Evolutionary conservation across 2,797 vertebrate genomes (phyloP), one percentile per base, ranked within the genome.

Genomic region (Megalops cyprinoides): DNA sequence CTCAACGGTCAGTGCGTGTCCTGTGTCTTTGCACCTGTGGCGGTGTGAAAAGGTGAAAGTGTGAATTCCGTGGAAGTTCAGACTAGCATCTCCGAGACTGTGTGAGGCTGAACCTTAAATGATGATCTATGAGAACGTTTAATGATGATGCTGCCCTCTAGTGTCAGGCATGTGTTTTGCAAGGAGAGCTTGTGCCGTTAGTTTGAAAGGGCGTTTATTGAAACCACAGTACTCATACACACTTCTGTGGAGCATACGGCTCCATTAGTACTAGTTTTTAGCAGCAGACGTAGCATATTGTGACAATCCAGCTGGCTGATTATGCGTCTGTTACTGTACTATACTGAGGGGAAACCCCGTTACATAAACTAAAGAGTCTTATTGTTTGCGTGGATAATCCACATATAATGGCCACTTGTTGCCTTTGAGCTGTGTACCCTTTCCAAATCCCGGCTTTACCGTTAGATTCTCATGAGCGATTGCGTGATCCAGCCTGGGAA

Each of bases 1-100:
- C 95, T 99, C 81, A 99, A 99, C 0, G 97, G 97, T 98, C 87
- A 83, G 92, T 71, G 28, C 48, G 74, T 23, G 20, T 42, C 44
- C 25, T 65, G 5, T 74, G 56, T 78, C 37, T 56, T 34, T 75
- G 75, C 37, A 51, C 55, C 4, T 25, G n/a, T 48, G n/a, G 10
- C 18, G 42, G 18, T 44, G 31, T 44, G 14, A 25, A 39, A 1
- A 39, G 4, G 5, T 18, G 79, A 20, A 53, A 4, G 56, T 60
- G 60, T 65, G 5, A n/a, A 6, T 6, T 18, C 2, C 28, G 4
- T 69, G 65, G 2, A 20, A 42, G 25, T 28, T 60, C 7, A 10
- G 31, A 28, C 12, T 9, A 31, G 31, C 4, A 42, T 39, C 3
- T 23, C 34, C 37, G 1, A 5, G 2, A 3, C 34, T 9, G 28